Base-by-base conservation (phyloP, 2,797 vertebrate species). In the Sphaeramia orbicularis region DNA sequence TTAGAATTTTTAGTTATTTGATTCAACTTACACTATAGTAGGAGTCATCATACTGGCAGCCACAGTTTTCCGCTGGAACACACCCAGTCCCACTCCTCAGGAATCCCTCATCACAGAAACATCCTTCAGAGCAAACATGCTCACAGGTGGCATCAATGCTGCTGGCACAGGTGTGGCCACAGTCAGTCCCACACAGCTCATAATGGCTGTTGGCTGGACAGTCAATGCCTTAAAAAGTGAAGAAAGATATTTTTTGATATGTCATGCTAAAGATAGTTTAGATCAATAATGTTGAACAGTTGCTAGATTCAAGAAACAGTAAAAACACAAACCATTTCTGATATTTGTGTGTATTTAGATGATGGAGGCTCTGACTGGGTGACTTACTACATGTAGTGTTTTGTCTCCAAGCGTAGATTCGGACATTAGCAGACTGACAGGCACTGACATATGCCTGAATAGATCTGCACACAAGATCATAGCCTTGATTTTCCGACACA, bases 341-440 rank as follows among this genome's bases (percentile, higher is more conserved):
- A 10, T 12, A 24, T 36, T 13, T 12, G 7, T 48, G 12, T 18
- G 1, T n/a, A 8, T 1, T 61, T n/a, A 24, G 21, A 8, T 11
- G 13, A 19, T 48, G 4, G 12, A 15, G 11, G 45, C 1, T 32
- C 11, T 41, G 5, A 36, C 1, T 12, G 2, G 0, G 44, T 43
- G 18, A 79, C 86, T 96, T 81, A 96, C 96, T 57, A 78, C 96
- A 97, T 66, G 90, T 78, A 1, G 81, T 59, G 4, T 86, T 73
- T 0, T 74, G 85, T 71, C 96, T 94, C n/a, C n/a, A n/a, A n/a
- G n/a, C n/a, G n/a, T n/a, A n/a, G n/a, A n/a, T n/a, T n/a, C n/a
- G n/a, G n/a, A n/a, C n/a, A n/a, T n/a, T n/a, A n/a, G n/a, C n/a
- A n/a, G n/a, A n/a, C n/a, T n/a, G n/a, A n/a, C n/a, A n/a, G n/a